These are phyloP conservation scores for Crocodylus rhombifer DNA, from an alignment of 2,797 vertebrate genomes.

Conservation along the genomic window DNA sequence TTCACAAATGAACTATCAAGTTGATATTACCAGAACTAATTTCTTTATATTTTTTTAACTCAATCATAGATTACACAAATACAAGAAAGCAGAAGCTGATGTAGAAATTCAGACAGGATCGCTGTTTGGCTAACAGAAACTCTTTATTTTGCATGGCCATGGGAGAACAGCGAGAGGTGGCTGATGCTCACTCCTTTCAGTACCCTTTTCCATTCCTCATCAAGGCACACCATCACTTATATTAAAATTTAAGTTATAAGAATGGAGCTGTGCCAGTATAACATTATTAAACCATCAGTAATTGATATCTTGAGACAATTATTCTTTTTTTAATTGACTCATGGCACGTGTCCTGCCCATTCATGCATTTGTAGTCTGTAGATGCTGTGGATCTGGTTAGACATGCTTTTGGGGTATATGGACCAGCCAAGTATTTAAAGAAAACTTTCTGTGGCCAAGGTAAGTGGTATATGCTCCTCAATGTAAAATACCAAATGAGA, in stretches of 20 bases:
- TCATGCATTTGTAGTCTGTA: neutral
- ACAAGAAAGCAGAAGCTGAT: neutral
- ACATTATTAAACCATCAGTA: neutral
- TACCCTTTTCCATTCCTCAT: no score
- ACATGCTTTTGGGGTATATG: neutral
- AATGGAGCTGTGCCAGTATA: neutral
- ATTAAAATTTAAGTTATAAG: neutral
- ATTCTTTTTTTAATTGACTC: neutral
- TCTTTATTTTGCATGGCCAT: no score
- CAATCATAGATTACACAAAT: neutral
- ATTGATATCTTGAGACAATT: neutral
- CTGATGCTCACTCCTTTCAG: no score
- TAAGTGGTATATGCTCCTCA: neutral
- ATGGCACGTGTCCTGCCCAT: neutral
- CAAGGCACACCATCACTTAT: neutral
- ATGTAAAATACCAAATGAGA: neutral
- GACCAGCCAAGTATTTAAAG: neutral
- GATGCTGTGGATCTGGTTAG: neutral
- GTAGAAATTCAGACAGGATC: no score
- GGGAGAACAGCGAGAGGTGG: no score
- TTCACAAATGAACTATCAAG: neutral
- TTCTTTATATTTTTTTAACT: neutral
- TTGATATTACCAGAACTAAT: neutral
- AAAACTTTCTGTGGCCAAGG: neutral
- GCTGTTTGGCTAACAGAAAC: no score